phyloP scores from a whole-genome alignment of 2,888 invertebrate genomes.

The Dasypolia templi region DNA sequence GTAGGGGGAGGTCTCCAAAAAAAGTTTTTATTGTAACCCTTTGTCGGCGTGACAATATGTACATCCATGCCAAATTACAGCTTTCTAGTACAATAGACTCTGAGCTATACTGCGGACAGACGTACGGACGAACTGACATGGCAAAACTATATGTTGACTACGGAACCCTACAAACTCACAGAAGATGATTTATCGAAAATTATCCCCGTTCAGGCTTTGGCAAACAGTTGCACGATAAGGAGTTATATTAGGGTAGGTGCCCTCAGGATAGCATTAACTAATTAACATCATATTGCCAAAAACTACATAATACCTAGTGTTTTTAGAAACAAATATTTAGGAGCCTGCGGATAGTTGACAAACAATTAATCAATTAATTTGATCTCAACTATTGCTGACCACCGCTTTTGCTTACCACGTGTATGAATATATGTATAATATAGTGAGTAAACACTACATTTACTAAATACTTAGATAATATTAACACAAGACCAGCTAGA shows the following conservation, averaged over 20 bases:
- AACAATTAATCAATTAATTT: slow-evolving; percentile 14
- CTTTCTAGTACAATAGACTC: no score
- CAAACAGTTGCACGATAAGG: background rate
- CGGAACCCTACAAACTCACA: no score
- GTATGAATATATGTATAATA: background rate
- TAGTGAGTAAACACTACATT: slow-evolving; percentile 1
- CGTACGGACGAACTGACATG: no score
- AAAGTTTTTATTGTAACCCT: no score
- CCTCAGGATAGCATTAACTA: no score
- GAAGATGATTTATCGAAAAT: background rate
- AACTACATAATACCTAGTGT: background rate
- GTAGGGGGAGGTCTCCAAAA: no score
- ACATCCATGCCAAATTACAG: no score
- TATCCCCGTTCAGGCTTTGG: background rate
- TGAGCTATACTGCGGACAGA: no score
- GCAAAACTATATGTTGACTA: no score
- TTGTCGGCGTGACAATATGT: no score
- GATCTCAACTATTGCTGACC: background rate
- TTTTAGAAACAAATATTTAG: background rate
- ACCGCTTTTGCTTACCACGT: background rate
- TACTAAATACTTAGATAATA: slow-evolving; percentile 19
- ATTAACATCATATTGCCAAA: background rate
- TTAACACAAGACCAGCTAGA: slow-evolving; percentile 31
- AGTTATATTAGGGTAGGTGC: background rate
- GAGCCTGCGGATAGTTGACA: slow-evolving; percentile 1